A percentile compares a stretch with the other conserved stretches of the same genome.
Conservation (phyloP, 2,888 invertebrate genomes). For the Euphydryas editha region DNA sequence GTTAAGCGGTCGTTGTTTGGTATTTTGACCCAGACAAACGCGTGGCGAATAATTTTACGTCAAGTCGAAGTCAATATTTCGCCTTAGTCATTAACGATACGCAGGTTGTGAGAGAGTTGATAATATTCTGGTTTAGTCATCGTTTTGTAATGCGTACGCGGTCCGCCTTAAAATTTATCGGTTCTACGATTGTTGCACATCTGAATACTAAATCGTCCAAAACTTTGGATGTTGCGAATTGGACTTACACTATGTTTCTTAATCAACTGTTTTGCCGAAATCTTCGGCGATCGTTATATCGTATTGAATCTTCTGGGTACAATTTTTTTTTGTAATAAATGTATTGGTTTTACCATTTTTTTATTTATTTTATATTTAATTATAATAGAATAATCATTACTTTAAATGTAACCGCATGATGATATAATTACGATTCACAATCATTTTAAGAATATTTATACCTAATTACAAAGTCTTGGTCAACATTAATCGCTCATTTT, state of each 20-base stretch:
- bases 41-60: conserved; percentile 37
- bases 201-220: conserved; percentile 30
- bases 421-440: background rate
- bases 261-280: background rate
- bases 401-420: too few species aligned
- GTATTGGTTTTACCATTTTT: too few species aligned
- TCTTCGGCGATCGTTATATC: background rate
- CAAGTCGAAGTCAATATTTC: conserved; percentile 38
- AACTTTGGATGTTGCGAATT: conserved; percentile 24
- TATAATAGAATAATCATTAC: too few species aligned
- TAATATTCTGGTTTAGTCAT: conserved; percentile 65
- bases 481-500: conserved; percentile 41
- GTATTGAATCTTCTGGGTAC: too few species aligned
- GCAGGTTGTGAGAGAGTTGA: conserved; percentile 47
- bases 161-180: conserved; percentile 64
- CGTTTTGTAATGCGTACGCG: conserved; percentile 72
- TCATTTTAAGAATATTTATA: background rate
- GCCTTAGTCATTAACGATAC: conserved; percentile 46
- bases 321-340: too few species aligned
- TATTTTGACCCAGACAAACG: conserved; percentile 30
- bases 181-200: conserved; percentile 47
- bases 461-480: background rate
- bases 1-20: background rate
- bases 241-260: background rate
- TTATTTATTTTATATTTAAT: too few species aligned